Percentiles rank a stretch among this genome's conserved stretches.
phyloP scores from a whole-genome alignment of 2,888 invertebrate species.

The Heliconius cydno region DNA sequence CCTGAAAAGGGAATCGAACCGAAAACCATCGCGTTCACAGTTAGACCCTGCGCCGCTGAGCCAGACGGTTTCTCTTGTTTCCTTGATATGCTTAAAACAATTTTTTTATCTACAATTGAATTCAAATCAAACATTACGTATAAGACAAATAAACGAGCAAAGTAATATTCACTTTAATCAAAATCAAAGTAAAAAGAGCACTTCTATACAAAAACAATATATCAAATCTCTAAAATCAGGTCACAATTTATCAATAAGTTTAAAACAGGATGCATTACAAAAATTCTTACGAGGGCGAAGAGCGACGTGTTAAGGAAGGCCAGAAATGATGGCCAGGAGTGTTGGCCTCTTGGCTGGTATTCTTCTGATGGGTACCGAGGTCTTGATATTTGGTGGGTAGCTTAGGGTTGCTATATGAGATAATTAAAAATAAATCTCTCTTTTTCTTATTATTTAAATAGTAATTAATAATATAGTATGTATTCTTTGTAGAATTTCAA shows the following conservation, averaged over 20 bases:
- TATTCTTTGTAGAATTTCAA: too few relatives aligned
- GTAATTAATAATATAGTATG: too few relatives aligned
- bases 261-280: constrained; percentile 48
- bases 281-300: constrained; percentile 51
- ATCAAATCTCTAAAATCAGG: constrained; percentile 26
- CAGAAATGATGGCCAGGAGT: constrained; percentile 61
- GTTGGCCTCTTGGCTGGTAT: constrained; percentile 52
- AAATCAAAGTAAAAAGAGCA: neutral
- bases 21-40: too few relatives aligned
- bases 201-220: constrained; percentile 15
- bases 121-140: neutral
- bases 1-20: too few relatives aligned
- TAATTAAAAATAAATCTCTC: neutral
- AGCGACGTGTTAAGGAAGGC: constrained; percentile 51
- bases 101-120: neutral
- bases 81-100: neutral
- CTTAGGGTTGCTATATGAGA: neutral
- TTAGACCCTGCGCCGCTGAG: too few relatives aligned
- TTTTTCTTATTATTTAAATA: too few relatives aligned
- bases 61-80: neutral
- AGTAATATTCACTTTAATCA: neutral
- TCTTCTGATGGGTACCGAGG: constrained; percentile 46
- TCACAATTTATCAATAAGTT: constrained; percentile 42
- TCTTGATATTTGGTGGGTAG: constrained; percentile 53
- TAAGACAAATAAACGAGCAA: neutral